phyloP scores from a whole-genome alignment of 2,888 invertebrate species.

The Lobophora halterata region DNA sequence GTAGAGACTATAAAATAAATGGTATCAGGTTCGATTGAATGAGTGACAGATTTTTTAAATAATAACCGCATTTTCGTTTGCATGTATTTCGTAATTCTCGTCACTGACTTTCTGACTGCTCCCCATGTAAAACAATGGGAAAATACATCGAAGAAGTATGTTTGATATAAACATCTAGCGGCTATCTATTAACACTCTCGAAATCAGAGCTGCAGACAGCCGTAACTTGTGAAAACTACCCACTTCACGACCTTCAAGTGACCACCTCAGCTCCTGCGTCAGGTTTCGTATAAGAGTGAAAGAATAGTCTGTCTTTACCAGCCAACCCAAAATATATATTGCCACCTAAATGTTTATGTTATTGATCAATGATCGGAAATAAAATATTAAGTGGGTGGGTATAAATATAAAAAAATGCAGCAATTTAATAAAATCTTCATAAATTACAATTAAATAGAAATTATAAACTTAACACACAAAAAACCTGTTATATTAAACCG shows the following conservation, averaged over 20 bases:
- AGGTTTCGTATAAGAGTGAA: too few relatives aligned
- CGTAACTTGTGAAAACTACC: slow-evolving; percentile 42
- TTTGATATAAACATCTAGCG: slow-evolving; percentile 34
- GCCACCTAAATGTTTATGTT: too few relatives aligned
- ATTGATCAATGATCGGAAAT: too few relatives aligned
- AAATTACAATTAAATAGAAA: too few relatives aligned
- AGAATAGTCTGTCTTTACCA: slow-evolving; percentile 3
- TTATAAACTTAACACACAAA: too few relatives aligned
- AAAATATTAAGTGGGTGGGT: too few relatives aligned
- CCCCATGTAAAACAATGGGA: too few relatives aligned
- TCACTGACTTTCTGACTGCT: slow-evolving; percentile 11
- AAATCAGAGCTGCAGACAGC: slow-evolving; percentile 41
- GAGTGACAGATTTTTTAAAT: slow-evolving; percentile 1
- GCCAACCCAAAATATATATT: too few relatives aligned
- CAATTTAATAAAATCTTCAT: too few relatives aligned
- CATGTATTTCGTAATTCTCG: slow-evolving; percentile 1
- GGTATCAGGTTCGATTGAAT: slow-evolving; percentile 3
- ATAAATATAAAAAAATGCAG: too few relatives aligned
- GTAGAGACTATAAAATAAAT: too few relatives aligned
- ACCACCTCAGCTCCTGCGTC: slow-evolving; percentile 34
- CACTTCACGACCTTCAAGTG: slow-evolving; percentile 32
- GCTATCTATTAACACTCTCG: slow-evolving; percentile 45
- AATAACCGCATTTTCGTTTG: background rate
- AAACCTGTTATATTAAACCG: too few relatives aligned
- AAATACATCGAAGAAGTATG: slow-evolving; percentile 23